Conservation (phyloP, 2,797 vertebrate species). For the Pangasius larnaudii region DNA sequence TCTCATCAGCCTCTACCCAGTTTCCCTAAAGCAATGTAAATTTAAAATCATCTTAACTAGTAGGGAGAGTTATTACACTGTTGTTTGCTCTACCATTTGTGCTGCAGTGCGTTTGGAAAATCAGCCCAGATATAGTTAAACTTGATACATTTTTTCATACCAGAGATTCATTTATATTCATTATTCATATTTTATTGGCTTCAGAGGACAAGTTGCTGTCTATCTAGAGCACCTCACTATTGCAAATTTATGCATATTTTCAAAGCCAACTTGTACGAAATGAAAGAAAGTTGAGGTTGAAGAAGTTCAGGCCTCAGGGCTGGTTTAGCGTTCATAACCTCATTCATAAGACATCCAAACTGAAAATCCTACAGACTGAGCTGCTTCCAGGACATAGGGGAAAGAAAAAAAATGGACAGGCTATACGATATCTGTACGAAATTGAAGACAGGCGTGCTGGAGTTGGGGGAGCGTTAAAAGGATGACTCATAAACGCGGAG, state of each 20-base stretch:
- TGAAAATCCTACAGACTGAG: constrained; percentile 25
- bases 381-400: constrained; percentile 30
- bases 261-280: background rate
- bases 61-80: background rate
- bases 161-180: background rate
- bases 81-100: background rate
- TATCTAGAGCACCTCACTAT: background rate
- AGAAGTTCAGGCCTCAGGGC: background rate
- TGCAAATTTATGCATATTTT: constrained; percentile 29
- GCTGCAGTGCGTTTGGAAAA: background rate
- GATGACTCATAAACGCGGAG: constrained; percentile 52
- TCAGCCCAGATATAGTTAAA: background rate
- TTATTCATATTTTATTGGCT: constrained; percentile 11
- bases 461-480: constrained; percentile 64
- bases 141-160: background rate
- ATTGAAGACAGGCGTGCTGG: constrained; percentile 72
- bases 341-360: constrained; percentile 5
- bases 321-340: constrained; percentile 7
- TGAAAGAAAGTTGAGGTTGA: constrained; percentile 10
- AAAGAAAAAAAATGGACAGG: constrained; percentile 61
- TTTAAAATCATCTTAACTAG: background rate
- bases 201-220: constrained; percentile 3
- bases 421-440: constrained; percentile 75
- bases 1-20: background rate
- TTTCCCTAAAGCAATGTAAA: background rate